These are phyloP conservation scores for Drosophila bocki DNA, from an alignment of 1,140 invertebrate species.

Conservation along the genomic window DNA sequence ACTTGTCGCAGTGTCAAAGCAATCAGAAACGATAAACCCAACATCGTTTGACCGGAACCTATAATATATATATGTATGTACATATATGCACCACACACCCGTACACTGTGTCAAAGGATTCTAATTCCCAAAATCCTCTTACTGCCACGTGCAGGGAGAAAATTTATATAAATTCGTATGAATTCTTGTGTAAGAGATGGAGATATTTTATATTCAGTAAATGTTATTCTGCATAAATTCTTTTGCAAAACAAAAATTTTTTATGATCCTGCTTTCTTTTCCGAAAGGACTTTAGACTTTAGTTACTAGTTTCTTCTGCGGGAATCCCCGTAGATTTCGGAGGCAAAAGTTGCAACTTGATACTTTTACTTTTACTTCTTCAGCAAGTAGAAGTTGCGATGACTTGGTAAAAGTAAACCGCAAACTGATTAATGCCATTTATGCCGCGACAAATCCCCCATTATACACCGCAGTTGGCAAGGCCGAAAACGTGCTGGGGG, in stretches of 20 bases:
- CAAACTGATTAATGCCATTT: constrained; percentile 72
- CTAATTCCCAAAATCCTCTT: constrained; percentile 6
- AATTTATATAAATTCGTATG: not conserved
- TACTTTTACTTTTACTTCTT: constrained; percentile 17
- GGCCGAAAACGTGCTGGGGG: constrained; percentile 18
- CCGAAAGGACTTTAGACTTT: not conserved
- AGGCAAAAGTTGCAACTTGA: constrained; percentile 32
- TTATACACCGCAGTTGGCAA: constrained; percentile 36
- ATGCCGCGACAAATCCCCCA: constrained; percentile 62
- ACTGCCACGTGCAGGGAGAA: not conserved
- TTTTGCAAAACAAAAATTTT: not conserved
- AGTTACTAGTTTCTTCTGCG: not conserved
- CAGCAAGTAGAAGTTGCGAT: constrained; percentile 24
- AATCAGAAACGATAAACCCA: constrained; percentile 2
- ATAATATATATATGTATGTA: not conserved
- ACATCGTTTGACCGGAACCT: not conserved
- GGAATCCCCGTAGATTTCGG: constrained; percentile 1
- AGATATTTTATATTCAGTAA: not conserved
- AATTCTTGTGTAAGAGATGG: no score
- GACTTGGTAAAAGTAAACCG: constrained; percentile 42
- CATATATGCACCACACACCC: not conserved
- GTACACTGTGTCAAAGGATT: constrained; percentile 1
- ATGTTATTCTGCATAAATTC: not conserved
- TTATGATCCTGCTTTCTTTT: not conserved
- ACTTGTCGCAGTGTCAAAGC: constrained; percentile 3